A percentile compares a stretch with the other conserved stretches of the same genome.
phyloP scores from a whole-genome alignment of 2,797 vertebrate species.

The Babyrousa celebensis region DNA sequence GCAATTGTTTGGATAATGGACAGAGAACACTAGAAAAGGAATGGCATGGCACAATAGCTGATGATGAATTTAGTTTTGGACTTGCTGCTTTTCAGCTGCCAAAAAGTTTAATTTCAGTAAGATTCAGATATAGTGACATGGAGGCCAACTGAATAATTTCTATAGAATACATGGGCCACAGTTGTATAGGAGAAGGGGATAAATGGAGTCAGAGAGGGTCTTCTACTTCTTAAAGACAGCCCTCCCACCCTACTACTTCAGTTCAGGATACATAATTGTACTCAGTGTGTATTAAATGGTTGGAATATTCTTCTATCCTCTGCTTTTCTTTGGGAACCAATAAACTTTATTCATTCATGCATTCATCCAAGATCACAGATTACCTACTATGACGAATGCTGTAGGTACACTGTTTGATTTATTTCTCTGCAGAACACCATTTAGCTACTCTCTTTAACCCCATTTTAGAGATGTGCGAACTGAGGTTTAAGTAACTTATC shows the following conservation, averaged over 20 bases:
- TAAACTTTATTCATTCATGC: not conserved
- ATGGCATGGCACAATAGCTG: not conserved
- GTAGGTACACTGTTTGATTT: not conserved
- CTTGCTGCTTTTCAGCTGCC: not conserved
- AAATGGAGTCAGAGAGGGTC: not conserved
- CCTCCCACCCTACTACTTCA: not conserved
- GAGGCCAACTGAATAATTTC: conserved; percentile 28
- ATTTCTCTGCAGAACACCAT: not conserved
- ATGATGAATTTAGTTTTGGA: conserved; percentile 36
- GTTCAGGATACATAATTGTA: not conserved
- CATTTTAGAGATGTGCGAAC: not conserved
- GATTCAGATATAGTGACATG: not conserved
- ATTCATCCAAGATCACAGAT: not conserved
- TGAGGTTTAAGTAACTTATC: not conserved
- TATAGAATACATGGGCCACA: not conserved
- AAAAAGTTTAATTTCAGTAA: not conserved
- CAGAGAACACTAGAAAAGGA: not conserved
- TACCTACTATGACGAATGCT: not conserved
- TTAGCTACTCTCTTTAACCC: not conserved
- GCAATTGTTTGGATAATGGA: not conserved
- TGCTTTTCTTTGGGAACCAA: conserved; percentile 47
- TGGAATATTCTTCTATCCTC: not conserved
- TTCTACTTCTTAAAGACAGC: not conserved
- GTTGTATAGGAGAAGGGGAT: not conserved
- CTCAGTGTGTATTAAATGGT: not conserved